Evolutionary conservation across 2,888 invertebrate species (phyloP).

Genomic region (Oeneis ivallda): DNA sequence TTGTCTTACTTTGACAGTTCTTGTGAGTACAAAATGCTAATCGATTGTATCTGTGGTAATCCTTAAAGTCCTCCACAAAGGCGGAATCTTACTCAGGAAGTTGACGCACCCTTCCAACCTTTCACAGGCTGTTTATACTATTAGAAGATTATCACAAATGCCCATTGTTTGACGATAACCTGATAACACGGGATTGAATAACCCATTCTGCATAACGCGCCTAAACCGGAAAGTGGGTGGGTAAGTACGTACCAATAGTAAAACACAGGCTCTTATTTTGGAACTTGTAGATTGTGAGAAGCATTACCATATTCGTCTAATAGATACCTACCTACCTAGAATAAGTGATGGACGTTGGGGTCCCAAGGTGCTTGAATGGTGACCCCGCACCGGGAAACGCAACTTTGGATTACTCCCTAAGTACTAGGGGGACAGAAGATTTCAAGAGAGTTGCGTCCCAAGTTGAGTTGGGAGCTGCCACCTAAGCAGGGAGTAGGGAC

Average conservation of each 20-base stretch:
- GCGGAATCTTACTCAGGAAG: constrained; percentile 65
- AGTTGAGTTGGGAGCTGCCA: no score
- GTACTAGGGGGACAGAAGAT: no score
- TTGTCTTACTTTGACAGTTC: neutral
- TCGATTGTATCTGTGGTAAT: constrained; percentile 58
- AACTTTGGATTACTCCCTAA: no score
- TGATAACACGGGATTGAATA: constrained; percentile 47
- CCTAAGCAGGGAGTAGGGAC: no score
- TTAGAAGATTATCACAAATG: constrained; percentile 52
- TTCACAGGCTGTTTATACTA: constrained; percentile 59
- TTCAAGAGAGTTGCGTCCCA: no score
- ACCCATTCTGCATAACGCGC: constrained; percentile 17
- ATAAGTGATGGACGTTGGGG: no score
- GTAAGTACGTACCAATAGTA: neutral
- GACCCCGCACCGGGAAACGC: no score
- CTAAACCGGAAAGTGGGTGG: constrained; percentile 20
- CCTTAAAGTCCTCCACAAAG: constrained; percentile 52
- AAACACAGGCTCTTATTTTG: neutral
- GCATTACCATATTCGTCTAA: neutral
- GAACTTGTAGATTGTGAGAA: neutral
- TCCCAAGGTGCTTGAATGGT: no score
- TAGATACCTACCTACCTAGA: no score
- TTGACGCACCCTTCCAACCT: constrained; percentile 57
- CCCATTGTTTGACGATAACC: constrained; percentile 60
- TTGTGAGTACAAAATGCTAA: constrained; percentile 35